Percentiles rank a stretch among this genome's conserved stretches.
phyloP scores from a whole-genome alignment of 2,888 invertebrate species.

The Seira sanloemensis region DNA sequence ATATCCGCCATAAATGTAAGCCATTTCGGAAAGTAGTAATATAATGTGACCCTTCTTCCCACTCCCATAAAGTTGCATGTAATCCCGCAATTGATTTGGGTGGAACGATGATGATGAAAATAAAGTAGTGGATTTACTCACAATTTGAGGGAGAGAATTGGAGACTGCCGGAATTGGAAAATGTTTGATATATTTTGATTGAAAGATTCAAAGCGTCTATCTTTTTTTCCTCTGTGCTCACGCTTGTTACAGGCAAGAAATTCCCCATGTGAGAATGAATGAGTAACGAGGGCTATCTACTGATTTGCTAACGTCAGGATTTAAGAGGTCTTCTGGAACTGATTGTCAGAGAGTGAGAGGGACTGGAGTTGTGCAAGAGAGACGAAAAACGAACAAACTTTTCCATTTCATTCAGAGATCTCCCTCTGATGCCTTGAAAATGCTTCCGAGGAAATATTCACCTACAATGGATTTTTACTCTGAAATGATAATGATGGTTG shows the following conservation, averaged over 20 bases:
- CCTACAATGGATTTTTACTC: neutral
- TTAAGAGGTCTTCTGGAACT: constrained; percentile 54
- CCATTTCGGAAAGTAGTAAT: no score
- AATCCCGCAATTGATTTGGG: constrained; percentile 30
- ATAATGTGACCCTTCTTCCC: constrained; percentile 12
- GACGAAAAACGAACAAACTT: constrained; percentile 29
- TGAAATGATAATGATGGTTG: neutral
- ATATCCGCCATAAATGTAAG: constrained; percentile 23
- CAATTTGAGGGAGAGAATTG: constrained; percentile 34
- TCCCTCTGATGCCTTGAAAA: neutral
- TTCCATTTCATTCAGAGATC: neutral
- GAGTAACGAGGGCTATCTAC: constrained; percentile 56
- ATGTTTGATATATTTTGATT: constrained; percentile 47
- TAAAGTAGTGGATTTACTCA: constrained; percentile 54
- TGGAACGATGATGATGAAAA: constrained; percentile 42
- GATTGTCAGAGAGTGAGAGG: constrained; percentile 51
- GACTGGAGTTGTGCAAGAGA: constrained; percentile 37
- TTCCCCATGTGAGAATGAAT: constrained; percentile 41
- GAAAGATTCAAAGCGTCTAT: constrained; percentile 12
- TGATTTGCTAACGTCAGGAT: constrained; percentile 64
- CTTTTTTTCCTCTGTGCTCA: no score
- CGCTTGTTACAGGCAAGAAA: no score
- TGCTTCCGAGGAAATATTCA: neutral
- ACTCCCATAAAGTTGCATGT: neutral
- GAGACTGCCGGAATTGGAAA: no score